phyloP scores from a whole-genome alignment of 2,113 vertebrate species.

The Scopus umbretta region DNA sequence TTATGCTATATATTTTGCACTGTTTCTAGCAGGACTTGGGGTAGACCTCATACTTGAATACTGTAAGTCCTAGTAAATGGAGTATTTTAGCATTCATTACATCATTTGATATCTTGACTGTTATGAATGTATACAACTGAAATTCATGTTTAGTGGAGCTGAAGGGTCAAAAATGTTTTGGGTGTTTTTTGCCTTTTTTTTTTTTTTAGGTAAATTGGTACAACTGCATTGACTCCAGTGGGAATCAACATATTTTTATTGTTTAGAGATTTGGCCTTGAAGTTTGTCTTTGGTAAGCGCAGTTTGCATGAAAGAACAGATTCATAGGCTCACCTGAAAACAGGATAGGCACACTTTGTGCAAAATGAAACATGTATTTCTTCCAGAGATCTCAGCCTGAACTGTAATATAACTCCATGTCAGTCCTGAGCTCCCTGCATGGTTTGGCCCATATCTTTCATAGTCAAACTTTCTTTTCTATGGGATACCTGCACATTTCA shows the following conservation, averaged over 20 bases:
- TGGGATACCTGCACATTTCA: background rate
- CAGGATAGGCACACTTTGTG: background rate
- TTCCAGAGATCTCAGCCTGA: background rate
- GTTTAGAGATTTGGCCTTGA: background rate
- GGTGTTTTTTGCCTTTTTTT: background rate
- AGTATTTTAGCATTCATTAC: background rate
- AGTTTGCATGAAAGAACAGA: background rate
- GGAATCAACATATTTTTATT: background rate
- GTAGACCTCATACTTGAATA: background rate
- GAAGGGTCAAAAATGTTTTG: background rate
- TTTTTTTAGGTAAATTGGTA: background rate
- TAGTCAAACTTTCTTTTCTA: background rate
- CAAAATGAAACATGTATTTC: background rate
- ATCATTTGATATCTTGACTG: background rate
- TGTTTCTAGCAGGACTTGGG: background rate
- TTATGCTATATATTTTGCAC: background rate
- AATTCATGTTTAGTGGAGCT: background rate
- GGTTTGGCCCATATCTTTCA: background rate
- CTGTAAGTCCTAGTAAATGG: background rate
- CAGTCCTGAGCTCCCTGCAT: background rate
- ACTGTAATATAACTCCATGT: rapidly evolving
- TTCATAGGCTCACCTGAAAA: background rate
- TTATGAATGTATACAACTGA: background rate
- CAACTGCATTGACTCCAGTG: background rate
- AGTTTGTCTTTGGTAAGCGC: background rate